phyloP scores from a whole-genome alignment of 1,140 invertebrate genomes.

The Mizuhopecten yessoensis region DNA sequence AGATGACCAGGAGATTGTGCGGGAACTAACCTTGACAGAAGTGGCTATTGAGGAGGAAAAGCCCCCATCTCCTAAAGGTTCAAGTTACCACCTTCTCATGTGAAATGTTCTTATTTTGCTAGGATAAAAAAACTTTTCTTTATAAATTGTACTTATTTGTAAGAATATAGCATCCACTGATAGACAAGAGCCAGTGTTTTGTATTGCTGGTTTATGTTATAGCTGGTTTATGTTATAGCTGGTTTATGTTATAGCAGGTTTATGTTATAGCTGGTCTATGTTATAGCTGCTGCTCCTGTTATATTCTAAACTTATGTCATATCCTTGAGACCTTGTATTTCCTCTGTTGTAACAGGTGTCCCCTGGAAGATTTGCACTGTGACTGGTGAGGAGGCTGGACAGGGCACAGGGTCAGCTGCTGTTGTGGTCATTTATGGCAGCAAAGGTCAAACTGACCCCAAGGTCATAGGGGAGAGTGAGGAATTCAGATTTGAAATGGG shows the following conservation, averaged over 20 bases:
- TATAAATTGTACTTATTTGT: no score
- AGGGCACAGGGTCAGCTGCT: background rate
- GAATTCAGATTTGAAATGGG: slow-evolving; percentile 21
- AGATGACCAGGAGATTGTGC: slow-evolving; percentile 71
- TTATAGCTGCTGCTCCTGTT: no score
- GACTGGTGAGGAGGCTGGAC: background rate
- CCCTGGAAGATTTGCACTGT: slow-evolving; percentile 11
- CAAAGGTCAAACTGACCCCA: background rate
- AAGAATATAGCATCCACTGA: no score
- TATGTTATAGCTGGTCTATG: no score
- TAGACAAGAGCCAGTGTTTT: no score
- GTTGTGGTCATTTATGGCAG: slow-evolving; percentile 11
- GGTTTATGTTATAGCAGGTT: no score
- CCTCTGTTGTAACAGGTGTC: background rate
- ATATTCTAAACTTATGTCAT: no score
- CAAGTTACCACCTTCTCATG: background rate
- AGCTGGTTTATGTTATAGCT: no score
- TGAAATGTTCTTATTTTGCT: no score
- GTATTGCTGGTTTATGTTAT: no score
- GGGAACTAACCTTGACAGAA: slow-evolving; percentile 68
- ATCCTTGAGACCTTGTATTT: background rate
- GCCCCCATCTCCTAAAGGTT: background rate
- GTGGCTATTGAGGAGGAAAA: slow-evolving; percentile 45
- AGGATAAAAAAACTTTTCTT: no score
- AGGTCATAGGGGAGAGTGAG: slow-evolving; percentile 40